Evolutionary conservation across 1,140 invertebrate species (phyloP), one percentile per base, ranked within the genome.

Genomic region (Drosophila guanche): DNA sequence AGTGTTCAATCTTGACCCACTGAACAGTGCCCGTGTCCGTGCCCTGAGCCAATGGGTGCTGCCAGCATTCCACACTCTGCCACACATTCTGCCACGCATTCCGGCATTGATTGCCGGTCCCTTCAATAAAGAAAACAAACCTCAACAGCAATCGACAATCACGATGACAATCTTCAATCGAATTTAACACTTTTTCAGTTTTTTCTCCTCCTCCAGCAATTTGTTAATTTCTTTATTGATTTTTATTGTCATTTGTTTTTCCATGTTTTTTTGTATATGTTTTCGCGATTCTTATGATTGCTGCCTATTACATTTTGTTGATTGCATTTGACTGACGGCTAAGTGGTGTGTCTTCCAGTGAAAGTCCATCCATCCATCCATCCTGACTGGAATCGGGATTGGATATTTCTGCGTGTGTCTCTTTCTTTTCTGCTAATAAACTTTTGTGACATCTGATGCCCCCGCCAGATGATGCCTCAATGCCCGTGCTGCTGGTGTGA

Each of bases 141-240:
- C 48, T 42, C 62, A 47, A 58, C 10, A 37, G 10, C 33, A 12
- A 12, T 33, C 40, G 25, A 66, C 56, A 66, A 76, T 81, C 60
- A 12, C 33, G 74, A 78, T 83, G 79, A 81, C 79, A 81, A 83
- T 88, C 73, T 86, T 81, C 73, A 60, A 88, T 86, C 72, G 67
- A 81, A 85, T 88, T 88, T 70, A 86, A 86, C 81, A 86, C 81
- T 86, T 71, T 86, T 85, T 47, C 63, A 79, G 63, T 76, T 67
- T 79, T 47, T 47, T 63, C 51, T 23, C 29, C 55, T 23, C 51
- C 67, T 43, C 45, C 42, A 58, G 59, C 59, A 81, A 76, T 85
- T 85, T 88, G 83, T 88, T 86, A 86, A 88, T 86, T 88, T 86
- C 83, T 86, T 86, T 86, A 86, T 86, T 81, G 84, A 23, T 75